Conservation (phyloP, 1,140 invertebrate species). For the Hesperophylax magnus region DNA sequence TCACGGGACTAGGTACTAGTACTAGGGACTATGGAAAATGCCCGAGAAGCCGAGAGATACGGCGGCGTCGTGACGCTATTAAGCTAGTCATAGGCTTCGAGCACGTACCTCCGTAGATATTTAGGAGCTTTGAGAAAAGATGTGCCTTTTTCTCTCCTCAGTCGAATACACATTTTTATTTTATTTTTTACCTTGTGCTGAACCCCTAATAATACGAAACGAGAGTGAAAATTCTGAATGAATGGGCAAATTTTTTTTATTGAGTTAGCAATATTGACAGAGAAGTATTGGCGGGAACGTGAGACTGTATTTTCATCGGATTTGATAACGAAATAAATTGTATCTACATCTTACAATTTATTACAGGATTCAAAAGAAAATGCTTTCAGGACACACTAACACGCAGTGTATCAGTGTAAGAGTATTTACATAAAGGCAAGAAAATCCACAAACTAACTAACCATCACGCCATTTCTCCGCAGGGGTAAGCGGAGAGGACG, state of each 20-base stretch:
- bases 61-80: constrained; percentile 56
- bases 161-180: constrained; percentile 31
- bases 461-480: too few species aligned
- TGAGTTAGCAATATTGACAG: constrained; percentile 23
- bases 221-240: constrained; percentile 31
- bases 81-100: constrained; percentile 35
- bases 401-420: too few species aligned
- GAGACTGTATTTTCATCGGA: not conserved
- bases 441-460: too few species aligned
- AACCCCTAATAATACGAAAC: constrained; percentile 28
- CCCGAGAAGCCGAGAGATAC: constrained; percentile 49
- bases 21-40: constrained; percentile 4
- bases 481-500: too few species aligned
- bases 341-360: not conserved
- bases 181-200: constrained; percentile 25
- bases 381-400: too few species aligned
- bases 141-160: constrained; percentile 34
- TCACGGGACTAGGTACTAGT: not conserved
- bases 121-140: constrained; percentile 43
- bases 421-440: too few species aligned
- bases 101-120: constrained; percentile 46
- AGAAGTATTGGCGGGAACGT: constrained; percentile 10
- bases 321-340: constrained; percentile 18
- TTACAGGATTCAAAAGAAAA: not conserved
- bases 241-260: constrained; percentile 36